A percentile compares a stretch with the other conserved stretches of the same genome.
Conservation (phyloP, 2,113 vertebrate species). For the Felis catus region DNA sequence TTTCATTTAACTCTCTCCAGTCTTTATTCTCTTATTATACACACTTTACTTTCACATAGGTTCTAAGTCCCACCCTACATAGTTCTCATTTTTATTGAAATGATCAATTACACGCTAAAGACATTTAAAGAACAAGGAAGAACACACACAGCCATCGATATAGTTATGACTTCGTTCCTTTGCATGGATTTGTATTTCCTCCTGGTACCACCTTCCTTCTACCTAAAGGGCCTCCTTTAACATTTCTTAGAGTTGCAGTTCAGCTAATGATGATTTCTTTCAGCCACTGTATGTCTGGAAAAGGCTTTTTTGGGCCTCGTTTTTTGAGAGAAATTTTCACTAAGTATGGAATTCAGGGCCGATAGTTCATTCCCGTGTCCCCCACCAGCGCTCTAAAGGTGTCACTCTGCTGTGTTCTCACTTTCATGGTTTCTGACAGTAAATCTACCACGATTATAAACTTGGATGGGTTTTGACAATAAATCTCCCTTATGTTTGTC, state of each 20-base stretch:
- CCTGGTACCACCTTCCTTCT: background rate
- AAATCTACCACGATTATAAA: background rate
- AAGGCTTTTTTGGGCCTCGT: background rate
- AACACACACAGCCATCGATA: rapidly evolving
- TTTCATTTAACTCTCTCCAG: background rate
- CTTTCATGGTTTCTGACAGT: background rate
- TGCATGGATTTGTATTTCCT: background rate
- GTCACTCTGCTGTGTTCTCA: background rate
- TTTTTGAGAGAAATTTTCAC: background rate
- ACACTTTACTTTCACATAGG: background rate
- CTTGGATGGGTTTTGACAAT: background rate
- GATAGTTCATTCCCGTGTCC: background rate
- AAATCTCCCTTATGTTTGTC: background rate
- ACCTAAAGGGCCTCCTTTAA: background rate
- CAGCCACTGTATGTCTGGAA: background rate
- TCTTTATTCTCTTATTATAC: background rate
- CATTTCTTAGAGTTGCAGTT: background rate
- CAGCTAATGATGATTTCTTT: background rate
- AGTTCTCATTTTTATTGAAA: background rate
- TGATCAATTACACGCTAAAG: background rate
- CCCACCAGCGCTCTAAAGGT: no score
- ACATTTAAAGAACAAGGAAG: background rate
- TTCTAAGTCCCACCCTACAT: background rate
- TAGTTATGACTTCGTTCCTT: background rate
- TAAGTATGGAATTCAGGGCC: background rate